Evolutionary conservation across 2,888 invertebrate species (phyloP).

Genomic region (Cosmorhoe ocellata): DNA sequence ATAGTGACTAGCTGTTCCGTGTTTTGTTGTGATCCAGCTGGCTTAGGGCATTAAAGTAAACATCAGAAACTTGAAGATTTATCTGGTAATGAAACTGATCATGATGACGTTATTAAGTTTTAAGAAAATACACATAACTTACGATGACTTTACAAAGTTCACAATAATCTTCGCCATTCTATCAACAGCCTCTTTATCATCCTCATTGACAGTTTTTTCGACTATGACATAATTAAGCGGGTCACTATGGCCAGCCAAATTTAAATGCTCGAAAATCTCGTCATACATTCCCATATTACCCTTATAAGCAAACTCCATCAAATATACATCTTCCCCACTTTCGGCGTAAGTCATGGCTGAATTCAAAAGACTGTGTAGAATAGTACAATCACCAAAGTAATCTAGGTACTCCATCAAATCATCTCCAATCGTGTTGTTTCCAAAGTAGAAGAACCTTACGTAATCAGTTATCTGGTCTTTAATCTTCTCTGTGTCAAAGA

Average conservation of each 20-base stretch:
- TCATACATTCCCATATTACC: conserved; percentile 39
- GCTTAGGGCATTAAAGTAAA: too few relatives aligned
- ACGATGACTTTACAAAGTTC: conserved; percentile 46
- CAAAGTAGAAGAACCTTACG: conserved; percentile 43
- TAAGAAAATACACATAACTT: too few relatives aligned
- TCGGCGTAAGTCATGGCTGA: conserved; percentile 36
- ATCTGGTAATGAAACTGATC: too few relatives aligned
- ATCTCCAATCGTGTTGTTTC: conserved; percentile 34
- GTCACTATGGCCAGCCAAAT: conserved; percentile 44
- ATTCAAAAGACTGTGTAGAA: conserved; percentile 39
- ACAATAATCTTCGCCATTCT: conserved; percentile 38
- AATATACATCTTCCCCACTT: conserved; percentile 35
- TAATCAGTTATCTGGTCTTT: conserved; percentile 31
- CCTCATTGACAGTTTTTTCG: conserved; percentile 18
- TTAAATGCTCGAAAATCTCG: conserved; percentile 32
- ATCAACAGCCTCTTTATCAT: conserved; percentile 35
- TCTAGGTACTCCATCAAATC: conserved; percentile 37
- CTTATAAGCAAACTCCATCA: conserved; percentile 48
- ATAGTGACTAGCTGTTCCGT: too few relatives aligned
- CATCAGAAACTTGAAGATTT: too few relatives aligned
- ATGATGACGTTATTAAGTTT: too few relatives aligned
- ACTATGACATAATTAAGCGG: conserved; percentile 40
- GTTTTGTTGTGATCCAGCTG: too few relatives aligned
- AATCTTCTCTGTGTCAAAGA: conserved; percentile 35
- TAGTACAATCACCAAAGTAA: conserved; percentile 42